A percentile compares a stretch with the other conserved stretches of the same genome.
Evolutionary conservation across 2,888 invertebrate species (phyloP).

Genomic region (Idaea aversata): DNA sequence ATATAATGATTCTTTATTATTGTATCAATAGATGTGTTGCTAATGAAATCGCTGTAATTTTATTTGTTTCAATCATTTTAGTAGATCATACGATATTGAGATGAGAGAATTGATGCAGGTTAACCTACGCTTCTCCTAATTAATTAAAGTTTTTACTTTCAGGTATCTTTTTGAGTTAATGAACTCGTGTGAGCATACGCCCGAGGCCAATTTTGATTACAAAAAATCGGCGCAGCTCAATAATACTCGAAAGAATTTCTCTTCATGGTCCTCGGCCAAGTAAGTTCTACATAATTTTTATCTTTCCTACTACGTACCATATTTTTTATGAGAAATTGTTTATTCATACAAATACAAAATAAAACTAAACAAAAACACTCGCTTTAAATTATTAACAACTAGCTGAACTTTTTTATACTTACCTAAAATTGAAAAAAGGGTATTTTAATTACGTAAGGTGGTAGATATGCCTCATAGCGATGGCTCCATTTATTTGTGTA

Average conservation of each 20-base stretch:
- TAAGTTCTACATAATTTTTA: neutral
- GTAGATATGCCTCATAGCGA: no score
- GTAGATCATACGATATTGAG: no score
- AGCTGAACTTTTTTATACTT: neutral
- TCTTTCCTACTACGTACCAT: neutral
- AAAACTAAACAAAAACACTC: neutral
- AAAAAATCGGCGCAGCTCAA: conserved; percentile 47
- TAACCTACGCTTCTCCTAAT: conserved; percentile 25
- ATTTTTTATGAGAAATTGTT: neutral
- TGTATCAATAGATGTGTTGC: no score
- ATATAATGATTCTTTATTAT: no score
- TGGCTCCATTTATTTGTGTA: no score
- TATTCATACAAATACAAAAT: neutral
- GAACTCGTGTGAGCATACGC: conserved; percentile 82
- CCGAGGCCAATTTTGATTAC: conserved; percentile 60
- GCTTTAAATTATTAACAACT: neutral
- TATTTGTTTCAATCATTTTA: no score
- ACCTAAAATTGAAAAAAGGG: no score
- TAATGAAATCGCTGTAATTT: no score
- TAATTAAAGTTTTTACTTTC: conserved; percentile 17
- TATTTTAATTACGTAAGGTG: conserved; percentile 9
- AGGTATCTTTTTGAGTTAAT: conserved; percentile 84
- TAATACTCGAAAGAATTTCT: conserved; percentile 26
- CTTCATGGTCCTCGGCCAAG: conserved; percentile 30
- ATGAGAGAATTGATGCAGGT: no score